Percentiles rank a stretch among this genome's conserved stretches.
phyloP scores from a whole-genome alignment of 2,888 invertebrate species.

The Rotaria sp. region DNA sequence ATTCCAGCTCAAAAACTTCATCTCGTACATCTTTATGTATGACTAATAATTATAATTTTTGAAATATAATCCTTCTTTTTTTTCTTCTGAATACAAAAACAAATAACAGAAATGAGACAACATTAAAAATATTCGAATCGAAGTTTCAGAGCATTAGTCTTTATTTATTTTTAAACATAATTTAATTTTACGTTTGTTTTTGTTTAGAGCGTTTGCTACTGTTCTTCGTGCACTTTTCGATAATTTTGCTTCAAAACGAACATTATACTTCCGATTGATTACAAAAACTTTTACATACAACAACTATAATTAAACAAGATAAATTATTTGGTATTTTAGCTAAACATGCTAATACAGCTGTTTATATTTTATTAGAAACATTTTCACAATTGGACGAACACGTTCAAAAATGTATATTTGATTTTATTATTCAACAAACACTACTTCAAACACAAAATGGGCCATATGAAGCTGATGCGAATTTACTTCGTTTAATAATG shows the following conservation, averaged over 20 bases:
- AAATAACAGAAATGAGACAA: no score
- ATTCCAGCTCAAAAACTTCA: no score
- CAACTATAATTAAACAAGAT: conserved; percentile 61
- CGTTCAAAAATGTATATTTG: neutral
- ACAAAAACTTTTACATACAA: conserved; percentile 36
- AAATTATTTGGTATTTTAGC: conserved; percentile 27
- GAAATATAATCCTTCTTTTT: no score
- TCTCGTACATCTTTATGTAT: no score
- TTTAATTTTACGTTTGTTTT: no score
- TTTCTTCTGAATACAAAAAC: no score
- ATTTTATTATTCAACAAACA: conserved; percentile 29
- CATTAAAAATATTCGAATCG: no score
- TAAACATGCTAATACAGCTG: conserved; percentile 63
- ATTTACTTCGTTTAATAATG: conserved; percentile 61
- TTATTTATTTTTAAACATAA: no score
- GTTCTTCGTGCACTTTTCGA: conserved; percentile 74
- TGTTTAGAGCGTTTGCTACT: conserved; percentile 71
- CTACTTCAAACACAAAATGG: conserved; percentile 20
- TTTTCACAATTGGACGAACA: conserved; percentile 31
- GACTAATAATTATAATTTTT: no score
- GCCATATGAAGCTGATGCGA: conserved; percentile 31
- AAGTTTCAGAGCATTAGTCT: no score
- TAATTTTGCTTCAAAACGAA: conserved; percentile 44
- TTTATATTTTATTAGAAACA: conserved; percentile 59
- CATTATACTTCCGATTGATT: conserved; percentile 10